Base-by-base conservation (phyloP, 2,888 invertebrate genomes). In the Dynastes hyllus region DNA sequence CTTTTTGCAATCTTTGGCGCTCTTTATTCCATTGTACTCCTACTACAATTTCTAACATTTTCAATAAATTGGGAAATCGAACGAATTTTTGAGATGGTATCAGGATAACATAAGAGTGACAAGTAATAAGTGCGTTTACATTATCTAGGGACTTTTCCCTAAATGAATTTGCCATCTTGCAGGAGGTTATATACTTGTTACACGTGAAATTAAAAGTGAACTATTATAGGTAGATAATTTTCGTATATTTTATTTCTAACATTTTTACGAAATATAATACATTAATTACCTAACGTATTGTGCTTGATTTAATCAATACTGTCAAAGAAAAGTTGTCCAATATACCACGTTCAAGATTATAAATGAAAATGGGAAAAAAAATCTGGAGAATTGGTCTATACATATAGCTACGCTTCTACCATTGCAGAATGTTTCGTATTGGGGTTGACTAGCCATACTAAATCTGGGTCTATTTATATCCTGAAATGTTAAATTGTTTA, bases 321-420 rank as follows among this genome's bases (percentile, higher is more conserved):
- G 65, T 86, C 84, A 88, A 45, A 94, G 91, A 89, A 96, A 96
- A 80, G 95, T 96, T 84, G 95, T 95, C 97, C 97, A 97, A 88
- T 97, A 97, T 13, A 95, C 95, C 82, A 96, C 93, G 87, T 97
- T 97, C n/a, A 97, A 91, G 86, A 96, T 95, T 85, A 96, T 93
- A 90, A 97, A 97, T 2, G 96, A 95, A 87, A 96, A 95, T 0
- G 97, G 97, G 84, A 97, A 97, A 90, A 96, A 96, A 90, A 96
- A 95, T 85, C 96, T 92, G 69, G 96, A 96, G 88, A 96, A 93
- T 86, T 95, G 94, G 89, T 97, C 97, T 85, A 97, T 96, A 89
- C 94, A 95, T 81, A 96, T 91, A 13, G 96, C 96, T 69, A 94
- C 93, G 87, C 93, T 93, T 79, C 93, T 91, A 76, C 94, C 96